These are phyloP conservation scores for Rhea pennata DNA, from an alignment of 2,113 vertebrate genomes.

Conservation along the genomic window DNA sequence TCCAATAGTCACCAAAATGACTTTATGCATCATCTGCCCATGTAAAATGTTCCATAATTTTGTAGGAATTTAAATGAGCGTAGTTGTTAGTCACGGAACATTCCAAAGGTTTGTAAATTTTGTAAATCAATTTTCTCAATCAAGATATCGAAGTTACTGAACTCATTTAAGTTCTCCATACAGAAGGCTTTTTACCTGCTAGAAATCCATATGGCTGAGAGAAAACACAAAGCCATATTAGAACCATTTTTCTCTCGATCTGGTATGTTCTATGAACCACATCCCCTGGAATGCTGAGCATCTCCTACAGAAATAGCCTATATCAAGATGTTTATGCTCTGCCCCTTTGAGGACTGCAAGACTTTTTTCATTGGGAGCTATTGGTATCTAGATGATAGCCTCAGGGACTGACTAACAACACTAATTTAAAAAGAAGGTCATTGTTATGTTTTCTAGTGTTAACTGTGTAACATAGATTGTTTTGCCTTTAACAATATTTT, in stretches of 20 bases:
- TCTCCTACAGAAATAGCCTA: background rate
- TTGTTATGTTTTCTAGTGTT: background rate
- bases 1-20: background rate
- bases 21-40: background rate
- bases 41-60: background rate
- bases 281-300: background rate
- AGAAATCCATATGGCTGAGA: background rate
- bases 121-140: background rate
- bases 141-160: background rate
- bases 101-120: background rate
- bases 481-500: background rate
- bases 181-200: background rate
- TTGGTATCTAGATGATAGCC: slow-evolving; percentile 29
- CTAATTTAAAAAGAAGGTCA: background rate
- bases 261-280: background rate
- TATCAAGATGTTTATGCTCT: background rate
- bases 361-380: background rate
- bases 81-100: background rate
- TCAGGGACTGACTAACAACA: background rate
- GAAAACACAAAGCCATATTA: background rate
- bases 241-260: background rate
- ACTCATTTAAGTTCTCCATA: background rate
- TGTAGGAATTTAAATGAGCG: background rate
- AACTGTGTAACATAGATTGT: background rate
- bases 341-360: background rate